A percentile compares a stretch with the other conserved stretches of the same genome.
Evolutionary conservation across 2,113 vertebrate species (phyloP).

Genomic region (Penelope pileata): DNA sequence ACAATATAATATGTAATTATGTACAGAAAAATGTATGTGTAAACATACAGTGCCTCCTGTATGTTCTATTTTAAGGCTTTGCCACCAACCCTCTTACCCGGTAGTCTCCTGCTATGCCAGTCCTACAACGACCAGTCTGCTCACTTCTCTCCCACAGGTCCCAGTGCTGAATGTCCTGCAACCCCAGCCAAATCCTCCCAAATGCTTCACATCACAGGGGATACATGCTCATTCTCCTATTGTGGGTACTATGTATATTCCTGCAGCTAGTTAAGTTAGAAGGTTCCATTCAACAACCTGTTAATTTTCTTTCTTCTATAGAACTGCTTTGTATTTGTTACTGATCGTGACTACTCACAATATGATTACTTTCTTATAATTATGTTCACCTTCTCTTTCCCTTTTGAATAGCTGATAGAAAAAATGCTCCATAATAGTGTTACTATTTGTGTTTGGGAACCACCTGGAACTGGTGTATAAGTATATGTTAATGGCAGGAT

Average conservation of each 20-base stretch:
- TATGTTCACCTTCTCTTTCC: background rate
- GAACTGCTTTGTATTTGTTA: slow-evolving; percentile 6
- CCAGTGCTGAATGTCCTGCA: background rate
- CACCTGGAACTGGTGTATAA: background rate
- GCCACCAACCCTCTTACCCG: background rate
- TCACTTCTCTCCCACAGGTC: background rate
- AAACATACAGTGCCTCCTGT: background rate
- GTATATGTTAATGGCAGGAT: background rate
- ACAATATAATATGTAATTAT: background rate
- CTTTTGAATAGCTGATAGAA: background rate
- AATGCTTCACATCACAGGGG: background rate
- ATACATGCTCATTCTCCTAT: background rate
- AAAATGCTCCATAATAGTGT: background rate
- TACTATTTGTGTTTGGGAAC: slow-evolving; percentile 12
- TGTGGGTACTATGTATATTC: background rate
- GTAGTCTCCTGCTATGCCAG: background rate
- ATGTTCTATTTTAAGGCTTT: background rate
- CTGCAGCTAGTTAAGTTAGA: background rate
- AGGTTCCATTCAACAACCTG: background rate
- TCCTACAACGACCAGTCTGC: background rate
- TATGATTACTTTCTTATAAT: background rate
- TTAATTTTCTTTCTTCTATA: slow-evolving; percentile 10
- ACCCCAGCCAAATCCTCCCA: background rate
- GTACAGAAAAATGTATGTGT: background rate
- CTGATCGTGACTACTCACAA: background rate